A percentile compares a stretch with the other conserved stretches of the same genome.
These are phyloP conservation scores for Camelus dromedarius DNA, from an alignment of 2,113 vertebrate genomes.

Conservation along the genomic window DNA sequence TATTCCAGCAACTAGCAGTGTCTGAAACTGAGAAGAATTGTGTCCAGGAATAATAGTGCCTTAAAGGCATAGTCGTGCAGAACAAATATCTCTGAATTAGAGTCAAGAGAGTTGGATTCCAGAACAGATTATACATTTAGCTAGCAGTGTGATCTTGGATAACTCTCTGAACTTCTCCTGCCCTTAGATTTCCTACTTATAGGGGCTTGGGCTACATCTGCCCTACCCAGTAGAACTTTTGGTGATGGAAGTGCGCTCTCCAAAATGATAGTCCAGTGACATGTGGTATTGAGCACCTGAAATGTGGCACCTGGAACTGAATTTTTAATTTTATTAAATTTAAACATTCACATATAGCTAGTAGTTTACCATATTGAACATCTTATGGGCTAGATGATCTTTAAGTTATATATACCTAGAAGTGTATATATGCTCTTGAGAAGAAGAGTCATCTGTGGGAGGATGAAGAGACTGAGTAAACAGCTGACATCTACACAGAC, in stretches of 20 bases:
- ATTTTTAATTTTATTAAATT: constrained; percentile 3
- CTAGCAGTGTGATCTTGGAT: neutral
- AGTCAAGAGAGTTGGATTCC: neutral
- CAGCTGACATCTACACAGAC: neutral
- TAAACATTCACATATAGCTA: neutral
- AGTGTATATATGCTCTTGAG: neutral
- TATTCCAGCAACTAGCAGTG: neutral
- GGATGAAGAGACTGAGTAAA: neutral
- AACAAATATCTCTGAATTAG: neutral
- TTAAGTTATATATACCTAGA: neutral
- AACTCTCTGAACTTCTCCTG: constrained; percentile 33
- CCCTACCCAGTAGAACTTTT: neutral
- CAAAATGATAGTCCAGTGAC: neutral
- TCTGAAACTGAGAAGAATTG: neutral
- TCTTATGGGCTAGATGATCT: neutral
- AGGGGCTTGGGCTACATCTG: neutral
- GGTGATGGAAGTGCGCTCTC: neutral
- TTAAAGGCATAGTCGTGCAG: neutral
- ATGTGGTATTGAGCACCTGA: neutral
- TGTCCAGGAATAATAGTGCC: neutral
- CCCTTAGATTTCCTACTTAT: constrained; percentile 31
- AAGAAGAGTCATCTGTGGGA: neutral
- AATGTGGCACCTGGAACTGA: neutral
- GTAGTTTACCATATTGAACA: neutral
- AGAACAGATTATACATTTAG: neutral